Evolutionary conservation across 1,140 invertebrate species (phyloP), one percentile per base, ranked within the genome.

Genomic region (Drosophila yakuba): DNA sequence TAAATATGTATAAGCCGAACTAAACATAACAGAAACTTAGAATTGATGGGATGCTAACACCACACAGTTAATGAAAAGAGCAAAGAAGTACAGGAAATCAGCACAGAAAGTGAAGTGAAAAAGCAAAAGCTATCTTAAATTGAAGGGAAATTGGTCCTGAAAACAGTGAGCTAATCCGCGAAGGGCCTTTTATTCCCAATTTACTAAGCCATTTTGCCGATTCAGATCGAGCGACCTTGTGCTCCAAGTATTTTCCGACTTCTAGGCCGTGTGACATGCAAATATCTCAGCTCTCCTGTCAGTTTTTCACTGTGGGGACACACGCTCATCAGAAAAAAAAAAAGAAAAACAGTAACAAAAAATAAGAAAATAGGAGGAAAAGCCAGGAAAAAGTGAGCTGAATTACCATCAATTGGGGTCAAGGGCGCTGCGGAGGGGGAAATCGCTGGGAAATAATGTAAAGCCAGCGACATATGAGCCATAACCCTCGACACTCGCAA

Each of bases 361-460:
- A 20, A n/a, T 10, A 14, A 3, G 35, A 10, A 41, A 54, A 45
- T 14, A 14, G 12, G 38, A 39, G 38, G 12, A 39, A 45, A 35
- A 47, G 6, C n/a, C 2, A 58, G 20, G 2, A 43, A 56, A 58
- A 62, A 48, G 61, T 64, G 60, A 51, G 15, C 69, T 54, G 35
- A 73, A 73, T 73, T 73, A 73, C 69, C 67, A 72, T 60, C 69
- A 72, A 73, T 73, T 82, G 75, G 55, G 79, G 80, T 81, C 79
- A 81, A 81, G 79, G 79, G 79, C 79, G 79, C n/a, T 47, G 39
- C 35, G 17, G 36, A 20, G 28, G 47, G 45, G 56, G 15, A 52
- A 52, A 45, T 68, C 47, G 38, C 38, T 51, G 17, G 57, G 68
- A 61, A 74, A 66, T 56, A 77, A 39, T 41, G 35, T 35, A 48